phyloP scores from a whole-genome alignment of 1,140 invertebrate genomes.

The Drosophila punjabiensis region DNA sequence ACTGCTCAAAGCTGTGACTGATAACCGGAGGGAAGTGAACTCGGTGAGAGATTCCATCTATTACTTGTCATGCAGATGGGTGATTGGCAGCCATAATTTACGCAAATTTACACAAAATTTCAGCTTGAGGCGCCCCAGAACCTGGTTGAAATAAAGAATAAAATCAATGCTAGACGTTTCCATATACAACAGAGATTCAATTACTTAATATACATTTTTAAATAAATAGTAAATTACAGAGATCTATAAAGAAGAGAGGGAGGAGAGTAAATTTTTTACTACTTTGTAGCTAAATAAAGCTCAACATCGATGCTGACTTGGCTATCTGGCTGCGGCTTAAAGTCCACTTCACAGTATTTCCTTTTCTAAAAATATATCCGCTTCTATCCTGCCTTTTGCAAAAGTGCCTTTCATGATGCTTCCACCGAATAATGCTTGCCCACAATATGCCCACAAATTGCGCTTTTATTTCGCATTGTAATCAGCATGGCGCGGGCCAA shows the following conservation, averaged over 20 bases:
- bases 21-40: slow-evolving; percentile 44
- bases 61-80: slow-evolving; percentile 64
- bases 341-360: not conserved
- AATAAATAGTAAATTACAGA: not conserved
- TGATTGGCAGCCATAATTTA: slow-evolving; percentile 49
- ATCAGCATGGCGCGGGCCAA: slow-evolving; percentile 45
- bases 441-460: slow-evolving; percentile 74
- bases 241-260: not conserved
- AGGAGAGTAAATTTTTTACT: not conserved
- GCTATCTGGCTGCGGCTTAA: too few species aligned
- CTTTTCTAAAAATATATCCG: not conserved
- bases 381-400: slow-evolving; percentile 2
- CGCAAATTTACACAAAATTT: slow-evolving; percentile 55
- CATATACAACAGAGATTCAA: not conserved
- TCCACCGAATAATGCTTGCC: slow-evolving; percentile 34
- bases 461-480: slow-evolving; percentile 69
- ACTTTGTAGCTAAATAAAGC: not conserved
- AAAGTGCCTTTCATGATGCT: slow-evolving; percentile 29
- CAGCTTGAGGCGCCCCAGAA: not conserved
- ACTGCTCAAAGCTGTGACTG: slow-evolving; percentile 63
- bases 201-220: not conserved
- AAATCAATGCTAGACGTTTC: not conserved
- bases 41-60: slow-evolving; percentile 26
- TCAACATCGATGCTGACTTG: not conserved
- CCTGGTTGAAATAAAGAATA: not conserved